A percentile compares a stretch with the other conserved stretches of the same genome.
Conservation (phyloP, 2,888 invertebrate genomes). For the Andrena praecox region DNA sequence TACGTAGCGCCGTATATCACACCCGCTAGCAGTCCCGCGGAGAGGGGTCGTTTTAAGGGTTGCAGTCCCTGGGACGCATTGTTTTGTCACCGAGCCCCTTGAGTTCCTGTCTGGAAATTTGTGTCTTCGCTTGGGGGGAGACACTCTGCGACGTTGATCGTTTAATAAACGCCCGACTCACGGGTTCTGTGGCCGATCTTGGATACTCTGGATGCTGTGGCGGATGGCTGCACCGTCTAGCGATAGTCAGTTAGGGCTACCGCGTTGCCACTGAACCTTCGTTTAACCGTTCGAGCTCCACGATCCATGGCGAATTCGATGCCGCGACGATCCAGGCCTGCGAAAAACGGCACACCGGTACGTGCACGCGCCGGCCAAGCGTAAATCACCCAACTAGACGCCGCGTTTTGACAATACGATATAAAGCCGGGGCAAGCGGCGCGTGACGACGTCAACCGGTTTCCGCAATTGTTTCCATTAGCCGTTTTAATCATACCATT, state of each 20-base stretch:
- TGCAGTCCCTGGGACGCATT: constrained; percentile 37
- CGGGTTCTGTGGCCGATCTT: background rate
- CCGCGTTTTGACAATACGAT: constrained; percentile 60
- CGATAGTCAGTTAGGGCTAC: background rate
- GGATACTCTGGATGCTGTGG: background rate
- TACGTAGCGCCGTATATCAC: constrained; percentile 81
- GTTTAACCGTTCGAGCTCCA: background rate
- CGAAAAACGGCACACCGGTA: background rate
- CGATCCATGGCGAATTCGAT: background rate
- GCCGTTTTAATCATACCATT: constrained; percentile 71
- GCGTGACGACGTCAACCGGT: constrained; percentile 68
- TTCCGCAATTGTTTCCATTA: constrained; percentile 71
- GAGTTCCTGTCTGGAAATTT: background rate
- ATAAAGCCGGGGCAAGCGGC: constrained; percentile 54
- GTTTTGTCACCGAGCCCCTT: constrained; percentile 49
- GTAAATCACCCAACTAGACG: constrained; percentile 31
- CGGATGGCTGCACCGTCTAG: too few relatives aligned
- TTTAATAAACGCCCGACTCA: constrained; percentile 1
- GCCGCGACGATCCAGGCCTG: background rate
- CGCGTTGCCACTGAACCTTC: background rate
- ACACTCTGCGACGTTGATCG: background rate
- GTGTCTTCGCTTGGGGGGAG: background rate
- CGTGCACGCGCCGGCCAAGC: background rate
- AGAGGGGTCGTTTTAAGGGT: constrained; percentile 61
- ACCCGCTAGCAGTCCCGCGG: constrained; percentile 61